Base-by-base conservation (phyloP, 2,888 invertebrate species). In the Pseudoips prasinana region DNA sequence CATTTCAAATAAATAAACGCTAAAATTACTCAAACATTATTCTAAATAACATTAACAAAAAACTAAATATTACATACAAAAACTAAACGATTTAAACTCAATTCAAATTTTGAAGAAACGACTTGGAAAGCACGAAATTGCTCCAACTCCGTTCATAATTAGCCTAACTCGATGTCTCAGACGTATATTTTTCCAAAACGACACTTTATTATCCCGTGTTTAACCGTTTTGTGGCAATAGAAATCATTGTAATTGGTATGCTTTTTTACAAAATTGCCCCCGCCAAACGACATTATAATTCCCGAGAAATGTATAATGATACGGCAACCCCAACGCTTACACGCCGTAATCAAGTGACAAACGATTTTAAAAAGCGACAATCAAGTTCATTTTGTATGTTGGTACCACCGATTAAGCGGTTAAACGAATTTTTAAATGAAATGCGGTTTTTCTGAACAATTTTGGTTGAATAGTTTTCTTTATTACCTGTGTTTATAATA, bases 101-200 rank as follows among this genome's bases (percentile, higher is more conserved):
- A 30, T 36, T 32, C 25, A 20, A 39, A 19, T 23, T 48, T 51
- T 53, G 50, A 54, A 17, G 37, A 44, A 47, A 50, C 29, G 20
- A 29, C 42, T 41, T 38, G 34, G 58, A 57, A 58, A 52, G 61
- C 54, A 61, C 57, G 51, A 64, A 70, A 74, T 69, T 61, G 58
- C 60, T 68, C 62, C 22, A 48, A 46, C 61, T 64, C 66, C 65
- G 56, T 53, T 55, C 59, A 67, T 73, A 73, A 80, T 82, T 71
- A 73, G 26, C 50, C 52, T 58, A 60, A 48, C 47, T 54, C 47
- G 41, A 19, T 46, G 48, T 62, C 53, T 57, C 64, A 71, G 73
- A 71, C 78, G 68, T 80, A 71, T 87, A 76, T 71, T 87, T 87
- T 81, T 75, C 69, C 71, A 85, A 88, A 88, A 86, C 84, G 88